Conservation (phyloP, 2,113 vertebrate species). For the Anas platyrhynchos region DNA sequence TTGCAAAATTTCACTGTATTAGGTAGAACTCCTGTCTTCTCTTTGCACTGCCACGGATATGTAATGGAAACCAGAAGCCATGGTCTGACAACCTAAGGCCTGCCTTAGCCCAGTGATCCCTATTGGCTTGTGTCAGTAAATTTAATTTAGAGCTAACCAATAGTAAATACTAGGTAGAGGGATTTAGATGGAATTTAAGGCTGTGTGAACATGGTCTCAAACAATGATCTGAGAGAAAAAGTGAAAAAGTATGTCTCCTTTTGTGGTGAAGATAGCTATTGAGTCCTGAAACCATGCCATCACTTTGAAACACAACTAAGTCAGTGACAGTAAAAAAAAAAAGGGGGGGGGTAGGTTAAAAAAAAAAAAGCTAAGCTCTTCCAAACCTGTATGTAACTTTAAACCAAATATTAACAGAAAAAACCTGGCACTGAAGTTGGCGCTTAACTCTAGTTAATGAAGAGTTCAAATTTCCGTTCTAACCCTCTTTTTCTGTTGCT, state of each 20-base stretch:
- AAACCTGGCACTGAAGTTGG: constrained; percentile 75
- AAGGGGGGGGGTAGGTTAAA: constrained; percentile 28
- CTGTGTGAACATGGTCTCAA: not conserved
- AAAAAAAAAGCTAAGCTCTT: constrained; percentile 66
- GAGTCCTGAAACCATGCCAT: constrained; percentile 52
- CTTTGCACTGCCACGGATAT: not conserved
- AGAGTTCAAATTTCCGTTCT: constrained; percentile 68
- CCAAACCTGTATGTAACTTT: constrained; percentile 78
- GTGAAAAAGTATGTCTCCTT: not conserved
- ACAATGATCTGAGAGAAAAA: not conserved
- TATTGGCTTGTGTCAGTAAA: not conserved
- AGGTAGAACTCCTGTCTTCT: not conserved
- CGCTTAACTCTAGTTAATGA: constrained; percentile 58
- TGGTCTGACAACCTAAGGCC: not conserved
- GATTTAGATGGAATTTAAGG: not conserved
- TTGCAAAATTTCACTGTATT: not conserved
- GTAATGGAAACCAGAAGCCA: not conserved
- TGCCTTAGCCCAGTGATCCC: not conserved
- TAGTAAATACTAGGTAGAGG: not conserved
- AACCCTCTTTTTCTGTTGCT: constrained; percentile 66
- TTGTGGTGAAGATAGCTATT: constrained; percentile 11
- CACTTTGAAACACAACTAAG: constrained; percentile 70
- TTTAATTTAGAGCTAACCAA: not conserved
- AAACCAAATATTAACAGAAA: constrained; percentile 78
- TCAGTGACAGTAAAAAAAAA: constrained; percentile 64